Conservation (phyloP, 2,113 vertebrate genomes). For the Urocolius indicus region DNA sequence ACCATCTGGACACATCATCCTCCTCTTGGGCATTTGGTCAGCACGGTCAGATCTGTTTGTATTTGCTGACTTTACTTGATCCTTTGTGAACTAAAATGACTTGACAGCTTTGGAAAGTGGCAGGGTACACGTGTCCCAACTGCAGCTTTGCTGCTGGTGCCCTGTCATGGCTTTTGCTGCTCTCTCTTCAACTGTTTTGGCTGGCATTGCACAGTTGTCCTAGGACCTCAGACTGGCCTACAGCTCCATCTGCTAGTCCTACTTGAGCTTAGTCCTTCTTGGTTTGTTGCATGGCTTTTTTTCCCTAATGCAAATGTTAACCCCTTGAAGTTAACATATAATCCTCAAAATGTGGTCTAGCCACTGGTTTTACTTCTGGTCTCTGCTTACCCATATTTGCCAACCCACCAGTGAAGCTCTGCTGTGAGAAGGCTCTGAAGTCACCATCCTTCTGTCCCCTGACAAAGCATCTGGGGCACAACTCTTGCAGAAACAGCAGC, state of each 20-base stretch:
- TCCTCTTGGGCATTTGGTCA: background rate
- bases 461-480: background rate
- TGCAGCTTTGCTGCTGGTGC: background rate
- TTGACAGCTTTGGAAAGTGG: background rate
- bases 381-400: background rate
- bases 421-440: background rate
- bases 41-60: background rate
- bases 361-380: background rate
- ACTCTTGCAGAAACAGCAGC: background rate
- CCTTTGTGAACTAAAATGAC: background rate
- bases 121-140: background rate
- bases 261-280: background rate
- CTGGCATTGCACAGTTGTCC: background rate
- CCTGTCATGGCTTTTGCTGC: background rate
- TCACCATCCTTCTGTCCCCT: background rate
- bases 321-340: background rate
- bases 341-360: background rate
- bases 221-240: background rate
- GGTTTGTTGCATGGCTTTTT: background rate
- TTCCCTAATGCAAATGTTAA: background rate
- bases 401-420: background rate
- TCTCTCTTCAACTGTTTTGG: background rate
- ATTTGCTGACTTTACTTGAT: constrained; percentile 11
- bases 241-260: background rate
- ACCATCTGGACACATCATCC: constrained; percentile 15